These are phyloP conservation scores for Monarcha castaneiventris DNA, from an alignment of 2,113 vertebrate species.

Conservation along the genomic window DNA sequence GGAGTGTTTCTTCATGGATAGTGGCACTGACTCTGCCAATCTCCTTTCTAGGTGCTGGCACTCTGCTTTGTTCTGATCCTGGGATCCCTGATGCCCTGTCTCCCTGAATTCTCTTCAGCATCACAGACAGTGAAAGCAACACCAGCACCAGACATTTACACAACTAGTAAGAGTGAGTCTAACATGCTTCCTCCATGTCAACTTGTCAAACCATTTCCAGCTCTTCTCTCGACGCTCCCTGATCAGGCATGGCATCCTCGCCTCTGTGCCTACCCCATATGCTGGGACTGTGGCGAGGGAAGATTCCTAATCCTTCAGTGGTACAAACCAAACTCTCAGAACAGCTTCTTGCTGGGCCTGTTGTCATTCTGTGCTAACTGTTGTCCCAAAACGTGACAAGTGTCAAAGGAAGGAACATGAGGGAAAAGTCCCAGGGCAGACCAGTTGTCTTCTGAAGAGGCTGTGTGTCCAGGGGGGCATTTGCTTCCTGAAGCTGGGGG, in stretches of 20 bases:
- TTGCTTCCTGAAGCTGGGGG: neutral
- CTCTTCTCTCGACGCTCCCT: neutral
- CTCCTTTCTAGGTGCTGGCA: constrained; percentile 84
- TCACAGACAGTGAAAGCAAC: constrained; percentile 84
- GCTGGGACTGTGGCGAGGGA: neutral
- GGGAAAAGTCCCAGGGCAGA: neutral
- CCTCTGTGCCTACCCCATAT: neutral
- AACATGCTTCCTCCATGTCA: neutral
- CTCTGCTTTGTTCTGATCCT: constrained; percentile 95
- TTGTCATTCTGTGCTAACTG: neutral
- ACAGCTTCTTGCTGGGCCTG: neutral
- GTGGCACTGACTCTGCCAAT: neutral
- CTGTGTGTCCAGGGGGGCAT: neutral
- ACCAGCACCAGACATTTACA: constrained; percentile 84
- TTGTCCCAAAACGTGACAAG: neutral
- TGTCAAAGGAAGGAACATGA: neutral
- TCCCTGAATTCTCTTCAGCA: constrained; percentile 87
- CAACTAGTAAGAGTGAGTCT: constrained; percentile 90
- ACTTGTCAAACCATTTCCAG: neutral
- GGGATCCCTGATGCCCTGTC: constrained; percentile 91
- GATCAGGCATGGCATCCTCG: neutral
- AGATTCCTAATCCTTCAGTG: neutral
- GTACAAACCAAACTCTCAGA: neutral
- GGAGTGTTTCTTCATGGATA: neutral
- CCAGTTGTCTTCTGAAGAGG: neutral